Conservation (phyloP, 2,888 invertebrate genomes). For the Scaptomyza reducta region DNA sequence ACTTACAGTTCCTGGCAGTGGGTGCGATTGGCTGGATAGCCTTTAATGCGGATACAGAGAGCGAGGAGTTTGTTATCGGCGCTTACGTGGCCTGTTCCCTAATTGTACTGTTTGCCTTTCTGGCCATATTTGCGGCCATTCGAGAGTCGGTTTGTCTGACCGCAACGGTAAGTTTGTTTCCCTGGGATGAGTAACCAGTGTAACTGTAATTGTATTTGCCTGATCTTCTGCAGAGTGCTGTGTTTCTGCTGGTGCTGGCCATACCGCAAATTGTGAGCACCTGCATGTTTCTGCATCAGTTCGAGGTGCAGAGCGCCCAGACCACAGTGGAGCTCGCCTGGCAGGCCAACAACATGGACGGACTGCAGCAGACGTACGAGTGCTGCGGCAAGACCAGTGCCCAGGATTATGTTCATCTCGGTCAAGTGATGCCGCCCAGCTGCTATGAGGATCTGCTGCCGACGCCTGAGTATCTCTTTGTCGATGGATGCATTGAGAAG, state of each 20-base stretch:
- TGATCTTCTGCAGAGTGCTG: conserved; percentile 87
- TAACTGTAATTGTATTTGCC: conserved; percentile 11
- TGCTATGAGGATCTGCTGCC: conserved; percentile 71
- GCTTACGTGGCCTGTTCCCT: conserved; percentile 66
- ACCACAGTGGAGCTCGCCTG: conserved; percentile 85
- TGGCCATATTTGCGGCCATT: conserved; percentile 95
- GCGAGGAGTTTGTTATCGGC: conserved; percentile 61
- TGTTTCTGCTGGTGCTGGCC: conserved; percentile 89
- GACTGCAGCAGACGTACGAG: conserved; percentile 73
- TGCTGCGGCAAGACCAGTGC: conserved; percentile 82
- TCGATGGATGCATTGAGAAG: conserved; percentile 73
- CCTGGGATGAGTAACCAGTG: background rate
- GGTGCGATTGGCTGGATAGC: conserved; percentile 71
- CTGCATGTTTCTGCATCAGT: conserved; percentile 87
- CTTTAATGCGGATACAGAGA: conserved; percentile 61
- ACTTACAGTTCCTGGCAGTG: conserved; percentile 70
- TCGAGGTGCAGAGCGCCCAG: conserved; percentile 85
- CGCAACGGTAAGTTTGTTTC: conserved; percentile 87
- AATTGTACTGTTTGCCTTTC: conserved; percentile 85
- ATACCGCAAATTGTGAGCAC: conserved; percentile 89
- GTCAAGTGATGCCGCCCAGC: conserved; percentile 69
- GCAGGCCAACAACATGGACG: conserved; percentile 81
- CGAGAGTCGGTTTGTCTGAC: conserved; percentile 94
- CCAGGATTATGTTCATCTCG: conserved; percentile 75
- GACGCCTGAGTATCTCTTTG: conserved; percentile 54